These are phyloP conservation scores for Holocentrus rufus DNA, from an alignment of 2,797 vertebrate species.

Conservation along the genomic window DNA sequence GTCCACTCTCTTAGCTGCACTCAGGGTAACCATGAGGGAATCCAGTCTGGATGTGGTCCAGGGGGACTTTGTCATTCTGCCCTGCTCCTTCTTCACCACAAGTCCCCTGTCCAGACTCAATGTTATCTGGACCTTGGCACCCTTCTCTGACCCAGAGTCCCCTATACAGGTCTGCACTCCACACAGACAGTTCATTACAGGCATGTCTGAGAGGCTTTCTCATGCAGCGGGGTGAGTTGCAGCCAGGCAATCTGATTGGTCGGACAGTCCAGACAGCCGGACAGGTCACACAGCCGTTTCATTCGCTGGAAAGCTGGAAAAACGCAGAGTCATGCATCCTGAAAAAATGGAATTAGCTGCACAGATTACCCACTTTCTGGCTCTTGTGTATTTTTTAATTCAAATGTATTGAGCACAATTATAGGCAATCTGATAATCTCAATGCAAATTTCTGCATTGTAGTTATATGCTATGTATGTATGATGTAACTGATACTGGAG, in stretches of 20 bases:
- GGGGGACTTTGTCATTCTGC: constrained; percentile 79
- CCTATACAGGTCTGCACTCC: constrained; percentile 79
- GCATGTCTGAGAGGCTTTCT: neutral
- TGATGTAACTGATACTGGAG: neutral
- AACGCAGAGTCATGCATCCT: too few relatives aligned
- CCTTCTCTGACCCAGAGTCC: constrained; percentile 73
- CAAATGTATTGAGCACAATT: neutral
- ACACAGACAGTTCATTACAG: neutral
- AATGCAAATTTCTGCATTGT: too few relatives aligned
- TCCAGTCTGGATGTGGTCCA: constrained; percentile 77
- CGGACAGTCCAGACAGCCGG: too few relatives aligned
- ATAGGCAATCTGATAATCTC: too few relatives aligned
- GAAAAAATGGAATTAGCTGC: neutral
- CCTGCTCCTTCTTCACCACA: constrained; percentile 84
- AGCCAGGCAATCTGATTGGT: neutral
- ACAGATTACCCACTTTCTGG: neutral
- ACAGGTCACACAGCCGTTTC: too few relatives aligned
- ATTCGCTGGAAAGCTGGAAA: too few relatives aligned
- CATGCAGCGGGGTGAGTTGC: neutral
- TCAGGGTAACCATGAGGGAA: constrained; percentile 80
- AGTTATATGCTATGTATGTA: too few relatives aligned
- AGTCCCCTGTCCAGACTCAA: constrained; percentile 82
- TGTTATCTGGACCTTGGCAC: constrained; percentile 86
- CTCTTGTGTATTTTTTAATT: neutral
- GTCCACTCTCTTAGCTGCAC: constrained; percentile 60